A percentile compares a stretch with the other conserved stretches of the same genome.
Evolutionary conservation across 2,113 vertebrate genomes (phyloP).

Genomic region (Neodon shergylaensis): DNA sequence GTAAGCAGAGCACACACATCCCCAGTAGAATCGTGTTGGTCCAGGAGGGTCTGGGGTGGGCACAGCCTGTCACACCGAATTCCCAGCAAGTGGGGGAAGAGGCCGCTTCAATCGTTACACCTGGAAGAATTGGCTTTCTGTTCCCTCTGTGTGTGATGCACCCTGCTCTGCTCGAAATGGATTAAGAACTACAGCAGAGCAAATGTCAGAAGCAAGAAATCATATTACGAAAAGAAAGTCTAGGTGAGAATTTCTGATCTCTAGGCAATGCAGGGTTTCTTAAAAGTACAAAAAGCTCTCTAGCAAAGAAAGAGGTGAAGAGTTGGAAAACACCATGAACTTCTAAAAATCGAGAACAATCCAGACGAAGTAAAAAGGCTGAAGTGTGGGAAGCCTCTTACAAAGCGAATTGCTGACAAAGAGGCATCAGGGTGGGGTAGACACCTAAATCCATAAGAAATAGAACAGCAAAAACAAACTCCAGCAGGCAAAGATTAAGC

Average conservation of each 20-base stretch:
- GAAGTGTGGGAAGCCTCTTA: neutral
- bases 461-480: neutral
- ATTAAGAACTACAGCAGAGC: slow-evolving; percentile 59
- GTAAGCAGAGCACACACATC: neutral
- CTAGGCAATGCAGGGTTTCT: neutral
- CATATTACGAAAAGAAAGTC: slow-evolving; percentile 30
- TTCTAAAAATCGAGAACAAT: slow-evolving; percentile 34
- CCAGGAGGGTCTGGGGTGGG: neutral
- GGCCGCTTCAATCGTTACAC: neutral
- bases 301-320: neutral
- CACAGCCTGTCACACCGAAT: neutral
- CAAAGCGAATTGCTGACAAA: slow-evolving; percentile 27
- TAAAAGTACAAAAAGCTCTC: slow-evolving; percentile 12
- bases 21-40: neutral
- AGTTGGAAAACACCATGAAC: slow-evolving; percentile 25
- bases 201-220: slow-evolving; percentile 44
- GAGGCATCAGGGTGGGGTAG: neutral
- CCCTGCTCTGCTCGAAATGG: neutral
- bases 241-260: slow-evolving; percentile 34
- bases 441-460: neutral
- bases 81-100: neutral
- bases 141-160: neutral
- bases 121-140: slow-evolving; percentile 2
- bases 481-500: neutral
- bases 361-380: slow-evolving; percentile 23